Base-by-base conservation (phyloP, 1,140 invertebrate genomes). In the Drosophila paulistorum region DNA sequence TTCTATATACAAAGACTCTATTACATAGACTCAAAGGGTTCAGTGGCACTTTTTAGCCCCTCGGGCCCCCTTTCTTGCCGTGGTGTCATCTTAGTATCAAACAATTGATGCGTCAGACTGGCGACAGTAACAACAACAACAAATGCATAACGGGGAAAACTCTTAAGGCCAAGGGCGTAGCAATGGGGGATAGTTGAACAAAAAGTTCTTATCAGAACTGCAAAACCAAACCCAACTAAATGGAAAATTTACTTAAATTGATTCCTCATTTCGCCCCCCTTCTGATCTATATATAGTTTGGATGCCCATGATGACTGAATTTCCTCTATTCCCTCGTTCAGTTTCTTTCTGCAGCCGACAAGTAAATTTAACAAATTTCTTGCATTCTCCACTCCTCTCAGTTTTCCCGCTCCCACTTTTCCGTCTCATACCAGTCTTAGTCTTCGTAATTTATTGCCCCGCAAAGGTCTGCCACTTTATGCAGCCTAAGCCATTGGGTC, bases 401-500 rank as follows among this genome's bases (percentile, higher is more conserved):
- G 37, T 39, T 64, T 4, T 20, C n/a, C n/a, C 13, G 10, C 42
- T 13, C 39, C 26, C 20, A 7, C 37, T n/a, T 30, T 13, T 41
- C 14, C 30, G 30, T 13, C 20, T 41, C 61, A 62, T 68, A 74
- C 37, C 3, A 10, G 7, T 51, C 17, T 51, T 7, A 51, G 45
- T 51, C 23, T 51, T 11, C 37, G 68, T 74, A 74, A 82, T 82
- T 74, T 84, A 79, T 77, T 80, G 74, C 77, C 70, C 58, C 69
- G 30, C 68, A 7, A 77, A 58, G 65, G 68, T 62, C 71, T 75
- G 68, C 55, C 77, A 76, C 69, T 62, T 79, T 79, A 76, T 68
- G 61, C 70, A 83, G 84, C 79, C 79, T 86, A 86, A 86, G 87
- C 83, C 83, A 87, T 74, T 71, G 76, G 79, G 83, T 86, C 83